phyloP scores from a whole-genome alignment of 2,797 vertebrate genomes.

The Craterocephalus amniculus region DNA sequence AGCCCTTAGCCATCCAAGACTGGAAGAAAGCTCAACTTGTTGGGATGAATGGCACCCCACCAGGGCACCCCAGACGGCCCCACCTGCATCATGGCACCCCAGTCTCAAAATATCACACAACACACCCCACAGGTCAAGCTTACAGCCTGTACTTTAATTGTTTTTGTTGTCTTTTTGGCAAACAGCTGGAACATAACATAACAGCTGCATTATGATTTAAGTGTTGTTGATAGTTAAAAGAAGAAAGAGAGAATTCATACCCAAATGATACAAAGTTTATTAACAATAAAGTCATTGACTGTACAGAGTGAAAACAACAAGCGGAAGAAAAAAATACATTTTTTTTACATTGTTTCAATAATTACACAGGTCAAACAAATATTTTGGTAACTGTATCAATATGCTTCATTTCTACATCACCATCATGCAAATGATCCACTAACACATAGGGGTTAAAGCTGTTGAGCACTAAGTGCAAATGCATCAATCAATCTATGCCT shows the following conservation, averaged over 20 bases:
- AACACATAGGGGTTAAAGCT: conserved; percentile 12
- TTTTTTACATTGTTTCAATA: neutral
- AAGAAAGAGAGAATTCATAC: neutral
- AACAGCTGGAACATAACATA: too few species aligned
- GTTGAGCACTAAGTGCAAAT: conserved; percentile 21
- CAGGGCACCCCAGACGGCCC: too few species aligned
- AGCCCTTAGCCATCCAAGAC: too few species aligned
- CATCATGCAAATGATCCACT: conserved; percentile 3
- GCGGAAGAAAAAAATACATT: neutral
- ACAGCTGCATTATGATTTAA: too few species aligned
- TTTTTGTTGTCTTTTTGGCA: too few species aligned
- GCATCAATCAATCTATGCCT: neutral
- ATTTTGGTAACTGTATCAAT: neutral
- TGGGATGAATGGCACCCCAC: too few species aligned
- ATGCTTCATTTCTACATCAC: neutral
- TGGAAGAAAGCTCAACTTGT: too few species aligned
- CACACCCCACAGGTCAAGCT: too few species aligned
- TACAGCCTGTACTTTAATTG: too few species aligned
- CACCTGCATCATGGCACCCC: too few species aligned
- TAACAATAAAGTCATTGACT: conserved; percentile 35
- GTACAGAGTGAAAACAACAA: conserved; percentile 20
- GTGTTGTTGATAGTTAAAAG: neutral
- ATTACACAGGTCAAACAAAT: neutral
- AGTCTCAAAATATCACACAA: too few species aligned
- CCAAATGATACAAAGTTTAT: conserved; percentile 41